Base-by-base conservation (phyloP, 2,797 vertebrate genomes). In the Hephaestus fuliginosus region DNA sequence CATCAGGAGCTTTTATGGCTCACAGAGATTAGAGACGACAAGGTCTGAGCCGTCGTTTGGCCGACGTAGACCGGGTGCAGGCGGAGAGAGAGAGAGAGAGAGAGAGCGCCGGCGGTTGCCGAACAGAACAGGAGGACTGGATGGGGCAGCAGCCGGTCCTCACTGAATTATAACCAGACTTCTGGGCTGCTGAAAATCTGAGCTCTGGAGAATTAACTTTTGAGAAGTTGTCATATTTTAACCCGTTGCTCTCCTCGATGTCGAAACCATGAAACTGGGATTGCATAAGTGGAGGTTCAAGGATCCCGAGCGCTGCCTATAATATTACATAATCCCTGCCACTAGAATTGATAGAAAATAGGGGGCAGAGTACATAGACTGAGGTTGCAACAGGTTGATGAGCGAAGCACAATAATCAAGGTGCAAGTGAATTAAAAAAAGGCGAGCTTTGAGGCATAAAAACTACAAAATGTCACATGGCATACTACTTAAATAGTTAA, bases 201-300 rank as follows among this genome's bases (percentile, higher is more conserved):
- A 80, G 73, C 76, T 82, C 72, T 81, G 64, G 53, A 88, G 48
- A 22, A 61, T 67, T 11, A 62, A 72, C 39, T 78, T 33, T 63
- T 57, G 70, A 69, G 58, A 58, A 78, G 25, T 73, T 64, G 61
- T 78, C 41, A 53, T 39, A 83, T 76, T 87, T 90, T 66, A 82
- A 82, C 82, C 71, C 9, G 5, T 25, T 56, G 67, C 51, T 46
- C 74, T 70, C 36, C 55, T 78, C 74, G 68, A 78, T 83, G 81
- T 67, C 83, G 83, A 95, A 94, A 91, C 83, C 69, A 74, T 86
- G 82, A 76, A 92, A 93, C 88, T 83, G 83, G 60, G 64, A 83
- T 95, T 96, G 92, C 93, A 92, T 93, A 93, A 95, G 90, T 67
- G 74, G 79, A 76, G 78, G 79, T 89, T 83, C 62, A 39, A 84